Base-by-base conservation (phyloP, 2,888 invertebrate genomes). In the Nomada ferruginata region DNA sequence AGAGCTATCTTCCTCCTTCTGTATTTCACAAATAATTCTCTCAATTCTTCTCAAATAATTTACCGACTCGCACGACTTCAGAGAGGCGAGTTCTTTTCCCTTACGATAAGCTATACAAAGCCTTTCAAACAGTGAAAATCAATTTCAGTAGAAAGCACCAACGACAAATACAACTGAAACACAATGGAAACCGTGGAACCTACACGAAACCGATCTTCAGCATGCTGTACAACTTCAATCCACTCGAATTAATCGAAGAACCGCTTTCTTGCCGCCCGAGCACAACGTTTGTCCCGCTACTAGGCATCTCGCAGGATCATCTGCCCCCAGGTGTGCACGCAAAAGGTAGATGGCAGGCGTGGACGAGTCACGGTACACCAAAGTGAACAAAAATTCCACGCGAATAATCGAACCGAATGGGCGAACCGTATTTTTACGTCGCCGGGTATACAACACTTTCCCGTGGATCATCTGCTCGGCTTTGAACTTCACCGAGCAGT, bases 401-500 rank as follows among this genome's bases (percentile, higher is more conserved):
- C 23, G 44, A 23, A 53, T 66, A 44, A 72, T 66, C 61, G 53
- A 29, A 13, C 36, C 18, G 59, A 15, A 13, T 59, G 64, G 20
- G n/a, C 55, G 47, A 47, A 23, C 26, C 23, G 42, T 20, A 57
- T 0, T 23, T 23, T 36, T 5, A 13, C 66, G 13, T 42, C 63
- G 26, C 26, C 20, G 13, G 13, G n/a, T 36, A 18, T 13, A 26
- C 61, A 70, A 82, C 73, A 75, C 76, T 80, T 79, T 73, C 82
- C 42, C 71, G 64, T 15, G 69, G 63, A 42, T 53, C 29, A 23
- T 57, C 20, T 47, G 59, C 29, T 70, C 52, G 77, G 68, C 72
- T 79, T 75, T 83, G 81, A 83, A 83, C 77, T 77, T 82, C 75
- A 70, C 63, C 76, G 77, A 63, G 47, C 53, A 57, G 13, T 23